Conservation (phyloP, 2,888 invertebrate species). For the Branchipolynoe longqiensis region DNA sequence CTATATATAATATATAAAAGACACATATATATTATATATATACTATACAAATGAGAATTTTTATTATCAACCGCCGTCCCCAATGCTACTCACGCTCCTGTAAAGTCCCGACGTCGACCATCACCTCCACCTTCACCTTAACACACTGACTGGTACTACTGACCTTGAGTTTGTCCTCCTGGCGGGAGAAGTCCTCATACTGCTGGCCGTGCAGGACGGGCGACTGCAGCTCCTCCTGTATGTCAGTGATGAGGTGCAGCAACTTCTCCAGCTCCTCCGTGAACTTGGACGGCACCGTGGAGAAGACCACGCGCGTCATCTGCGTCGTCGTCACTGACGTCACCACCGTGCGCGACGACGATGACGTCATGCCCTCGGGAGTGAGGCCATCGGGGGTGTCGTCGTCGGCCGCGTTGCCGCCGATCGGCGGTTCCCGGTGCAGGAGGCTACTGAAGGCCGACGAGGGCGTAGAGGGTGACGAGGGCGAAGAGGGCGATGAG, state of each 20-base stretch:
- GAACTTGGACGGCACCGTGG: constrained; percentile 71
- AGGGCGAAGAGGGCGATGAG: not conserved
- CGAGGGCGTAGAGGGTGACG: not conserved
- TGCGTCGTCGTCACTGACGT: constrained; percentile 70
- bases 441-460: not conserved
- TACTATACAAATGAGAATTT: too few species aligned
- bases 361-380: not conserved
- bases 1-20: too few species aligned
- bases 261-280: constrained; percentile 72
- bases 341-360: constrained; percentile 18
- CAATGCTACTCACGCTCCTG: too few species aligned
- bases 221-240: constrained; percentile 71
- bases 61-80: too few species aligned
- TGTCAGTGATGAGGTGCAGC: constrained; percentile 71
- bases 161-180: constrained; percentile 85
- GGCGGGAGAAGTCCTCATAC: constrained; percentile 86
- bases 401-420: constrained; percentile 69
- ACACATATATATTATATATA: too few species aligned
- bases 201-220: constrained; percentile 72
- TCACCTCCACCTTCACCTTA: too few species aligned
- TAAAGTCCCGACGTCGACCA: too few species aligned
- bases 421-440: not conserved
- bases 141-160: too few species aligned
- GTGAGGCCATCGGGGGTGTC: not conserved
- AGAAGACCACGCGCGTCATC: constrained; percentile 67